These are phyloP conservation scores for Noctua janthe DNA, from an alignment of 2,888 invertebrate genomes.

Conservation along the genomic window DNA sequence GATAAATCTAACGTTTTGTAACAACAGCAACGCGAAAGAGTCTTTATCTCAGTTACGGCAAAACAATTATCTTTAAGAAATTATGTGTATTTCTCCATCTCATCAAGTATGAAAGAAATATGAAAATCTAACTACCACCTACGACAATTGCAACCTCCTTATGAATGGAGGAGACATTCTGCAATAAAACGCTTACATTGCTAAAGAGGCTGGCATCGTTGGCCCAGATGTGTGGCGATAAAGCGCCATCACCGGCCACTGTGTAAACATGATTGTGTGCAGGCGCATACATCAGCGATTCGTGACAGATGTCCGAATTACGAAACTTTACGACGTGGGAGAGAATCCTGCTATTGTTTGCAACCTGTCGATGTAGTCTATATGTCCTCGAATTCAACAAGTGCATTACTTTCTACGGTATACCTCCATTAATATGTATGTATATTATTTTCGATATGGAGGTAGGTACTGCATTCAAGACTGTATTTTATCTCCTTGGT, in stretches of 20 bases:
- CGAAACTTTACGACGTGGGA: constrained; percentile 73
- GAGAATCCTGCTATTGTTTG: constrained; percentile 65
- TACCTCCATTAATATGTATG: not conserved
- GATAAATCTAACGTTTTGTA: not conserved
- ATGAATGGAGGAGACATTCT: constrained; percentile 46
- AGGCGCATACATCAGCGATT: constrained; percentile 80
- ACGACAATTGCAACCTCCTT: constrained; percentile 8
- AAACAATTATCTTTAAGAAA: no score
- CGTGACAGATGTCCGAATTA: constrained; percentile 82
- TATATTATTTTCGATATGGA: not conserved
- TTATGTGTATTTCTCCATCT: not conserved
- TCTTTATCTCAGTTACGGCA: not conserved
- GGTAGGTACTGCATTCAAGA: not conserved
- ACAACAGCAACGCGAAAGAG: not conserved
- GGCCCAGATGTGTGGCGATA: constrained; percentile 66
- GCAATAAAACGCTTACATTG: constrained; percentile 53
- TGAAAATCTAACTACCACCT: constrained; percentile 1
- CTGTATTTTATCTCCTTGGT: not conserved
- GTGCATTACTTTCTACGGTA: constrained; percentile 72
- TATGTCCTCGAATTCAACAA: constrained; percentile 69
- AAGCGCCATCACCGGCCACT: constrained; percentile 63
- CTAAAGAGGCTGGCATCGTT: constrained; percentile 47
- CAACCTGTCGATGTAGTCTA: constrained; percentile 57
- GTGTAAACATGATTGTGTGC: constrained; percentile 71
- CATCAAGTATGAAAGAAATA: not conserved